Conservation (phyloP, 1,140 invertebrate species). For the Copidosoma floridanum region DNA sequence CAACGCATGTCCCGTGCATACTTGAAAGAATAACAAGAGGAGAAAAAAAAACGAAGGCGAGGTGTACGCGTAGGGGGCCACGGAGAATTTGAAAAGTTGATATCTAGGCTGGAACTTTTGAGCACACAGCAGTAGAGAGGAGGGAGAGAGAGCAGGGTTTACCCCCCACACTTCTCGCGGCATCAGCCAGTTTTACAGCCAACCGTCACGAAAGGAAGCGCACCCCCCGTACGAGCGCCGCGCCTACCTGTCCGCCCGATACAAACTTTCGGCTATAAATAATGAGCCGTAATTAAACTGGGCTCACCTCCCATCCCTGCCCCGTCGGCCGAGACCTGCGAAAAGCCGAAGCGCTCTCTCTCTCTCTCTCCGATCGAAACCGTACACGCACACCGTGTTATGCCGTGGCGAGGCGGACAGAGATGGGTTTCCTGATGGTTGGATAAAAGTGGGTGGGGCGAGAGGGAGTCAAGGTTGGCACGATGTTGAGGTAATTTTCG, state of each 20-base stretch:
- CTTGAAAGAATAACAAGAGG: not conserved
- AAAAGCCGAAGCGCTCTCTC: not conserved
- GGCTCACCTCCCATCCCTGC: not conserved
- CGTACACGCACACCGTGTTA: too few species aligned
- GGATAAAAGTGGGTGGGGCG: too few species aligned
- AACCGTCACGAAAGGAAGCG: constrained; percentile 33
- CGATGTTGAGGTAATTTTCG: too few species aligned
- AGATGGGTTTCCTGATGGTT: too few species aligned
- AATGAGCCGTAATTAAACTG: constrained; percentile 38
- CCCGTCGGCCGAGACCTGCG: too few species aligned
- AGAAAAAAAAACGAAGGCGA: not conserved
- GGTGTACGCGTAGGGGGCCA: not conserved
- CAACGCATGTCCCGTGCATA: too few species aligned
- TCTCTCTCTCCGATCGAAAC: too few species aligned
- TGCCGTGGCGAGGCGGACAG: too few species aligned
- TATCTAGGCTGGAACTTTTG: constrained; percentile 23
- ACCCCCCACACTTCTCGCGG: too few species aligned
- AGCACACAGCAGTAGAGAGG: constrained; percentile 17
- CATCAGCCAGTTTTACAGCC: constrained; percentile 35
- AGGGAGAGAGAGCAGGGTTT: too few species aligned
- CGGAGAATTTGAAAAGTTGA: constrained; percentile 21
- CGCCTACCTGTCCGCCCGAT: constrained; percentile 28
- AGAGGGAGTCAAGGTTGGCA: too few species aligned
- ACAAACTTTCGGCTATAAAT: constrained; percentile 41
- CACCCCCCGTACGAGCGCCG: not conserved